These are phyloP conservation scores for Chloroclystis v-ata DNA, from an alignment of 2,888 invertebrate genomes.

Conservation along the genomic window DNA sequence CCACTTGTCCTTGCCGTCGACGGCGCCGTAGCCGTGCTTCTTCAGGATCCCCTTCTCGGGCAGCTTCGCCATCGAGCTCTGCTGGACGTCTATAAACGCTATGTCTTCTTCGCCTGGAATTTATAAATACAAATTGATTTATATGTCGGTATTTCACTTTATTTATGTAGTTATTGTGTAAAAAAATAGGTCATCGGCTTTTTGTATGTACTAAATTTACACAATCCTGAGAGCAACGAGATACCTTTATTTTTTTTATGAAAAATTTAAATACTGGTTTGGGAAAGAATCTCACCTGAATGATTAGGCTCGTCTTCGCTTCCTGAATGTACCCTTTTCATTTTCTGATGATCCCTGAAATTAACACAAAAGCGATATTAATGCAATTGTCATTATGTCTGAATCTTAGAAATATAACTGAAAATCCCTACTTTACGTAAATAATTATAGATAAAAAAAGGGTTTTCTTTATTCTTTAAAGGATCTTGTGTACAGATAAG, in stretches of 20 bases:
- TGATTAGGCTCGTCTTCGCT: slow-evolving; percentile 87
- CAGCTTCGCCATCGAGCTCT: slow-evolving; percentile 85
- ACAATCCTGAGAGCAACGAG: too few relatives aligned
- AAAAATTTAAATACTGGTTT: too few relatives aligned
- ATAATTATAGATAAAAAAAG: too few relatives aligned
- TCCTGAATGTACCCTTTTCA: slow-evolving; percentile 85
- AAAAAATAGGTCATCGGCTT: too few relatives aligned
- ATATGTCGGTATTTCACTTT: too few relatives aligned
- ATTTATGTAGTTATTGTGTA: too few relatives aligned
- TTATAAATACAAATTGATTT: neutral
- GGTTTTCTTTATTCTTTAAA: too few relatives aligned
- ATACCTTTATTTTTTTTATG: too few relatives aligned
- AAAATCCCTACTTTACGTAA: too few relatives aligned
- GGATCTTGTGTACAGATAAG: neutral
- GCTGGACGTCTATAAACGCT: slow-evolving; percentile 87
- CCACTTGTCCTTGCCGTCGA: slow-evolving; percentile 87
- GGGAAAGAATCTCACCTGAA: slow-evolving; percentile 79
- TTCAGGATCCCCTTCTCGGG: slow-evolving; percentile 96
- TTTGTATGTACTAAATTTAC: too few relatives aligned
- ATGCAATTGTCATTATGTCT: too few relatives aligned
- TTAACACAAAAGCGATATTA: slow-evolving; percentile 19
- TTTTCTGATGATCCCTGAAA: slow-evolving; percentile 89
- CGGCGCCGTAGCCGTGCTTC: slow-evolving; percentile 89
- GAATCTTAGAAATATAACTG: too few relatives aligned
- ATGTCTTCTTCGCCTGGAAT: slow-evolving; percentile 86